phyloP scores from a whole-genome alignment of 2,888 invertebrate species.

The Drosophila eohydei region DNA sequence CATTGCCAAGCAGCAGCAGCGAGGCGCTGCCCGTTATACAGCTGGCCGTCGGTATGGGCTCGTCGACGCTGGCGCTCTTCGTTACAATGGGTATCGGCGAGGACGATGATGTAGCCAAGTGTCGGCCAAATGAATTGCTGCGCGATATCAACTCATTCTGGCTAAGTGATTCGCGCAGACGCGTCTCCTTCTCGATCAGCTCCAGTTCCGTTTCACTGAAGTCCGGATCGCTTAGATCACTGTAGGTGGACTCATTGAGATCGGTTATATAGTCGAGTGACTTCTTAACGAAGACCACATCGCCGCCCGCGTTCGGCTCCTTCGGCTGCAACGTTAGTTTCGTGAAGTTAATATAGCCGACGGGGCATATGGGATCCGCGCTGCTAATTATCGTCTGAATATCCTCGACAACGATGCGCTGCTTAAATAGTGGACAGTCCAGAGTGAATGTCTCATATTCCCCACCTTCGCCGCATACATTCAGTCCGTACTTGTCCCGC shows the following conservation, averaged over 20 bases:
- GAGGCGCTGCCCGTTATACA: slow-evolving; percentile 55
- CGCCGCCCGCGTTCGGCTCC: slow-evolving; percentile 81
- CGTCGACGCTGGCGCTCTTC: slow-evolving; percentile 85
- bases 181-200: slow-evolving; percentile 86
- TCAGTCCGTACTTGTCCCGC: slow-evolving; percentile 96
- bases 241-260: slow-evolving; percentile 88
- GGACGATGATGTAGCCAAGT: slow-evolving; percentile 81
- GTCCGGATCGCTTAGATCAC: slow-evolving; percentile 88
- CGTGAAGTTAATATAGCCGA: slow-evolving; percentile 95
- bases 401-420: slow-evolving; percentile 94
- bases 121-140: slow-evolving; percentile 84
- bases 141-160: slow-evolving; percentile 84
- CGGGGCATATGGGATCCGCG: slow-evolving; percentile 96
- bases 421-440: slow-evolving; percentile 98
- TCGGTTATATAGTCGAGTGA: slow-evolving; percentile 88
- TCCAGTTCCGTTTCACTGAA: slow-evolving; percentile 88
- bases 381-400: slow-evolving; percentile 95
- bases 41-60: slow-evolving; percentile 78
- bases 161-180: slow-evolving; percentile 84
- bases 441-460: slow-evolving; percentile 99
- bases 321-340: slow-evolving; percentile 92
- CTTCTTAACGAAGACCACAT: slow-evolving; percentile 86
- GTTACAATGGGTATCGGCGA: slow-evolving; percentile 85
- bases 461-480: slow-evolving; percentile 99
- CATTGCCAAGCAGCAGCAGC: slow-evolving; percentile 62